Percentiles rank a stretch among this genome's conserved stretches.
These are phyloP conservation scores for Lochmaea crataegi DNA, from an alignment of 2,888 invertebrate genomes.

Conservation along the genomic window DNA sequence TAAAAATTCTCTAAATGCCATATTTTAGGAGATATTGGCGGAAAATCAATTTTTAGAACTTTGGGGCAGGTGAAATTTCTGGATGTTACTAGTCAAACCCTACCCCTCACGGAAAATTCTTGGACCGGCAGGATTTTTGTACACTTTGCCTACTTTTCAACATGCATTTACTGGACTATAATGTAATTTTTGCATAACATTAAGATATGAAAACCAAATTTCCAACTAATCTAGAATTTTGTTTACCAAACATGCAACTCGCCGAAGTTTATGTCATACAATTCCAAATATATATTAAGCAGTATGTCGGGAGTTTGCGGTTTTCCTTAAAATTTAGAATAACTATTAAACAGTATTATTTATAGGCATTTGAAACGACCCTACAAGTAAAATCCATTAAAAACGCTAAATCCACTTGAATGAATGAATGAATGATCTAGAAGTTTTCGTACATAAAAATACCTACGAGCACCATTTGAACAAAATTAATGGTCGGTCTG, in stretches of 20 bases:
- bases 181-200: not conserved
- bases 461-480: conserved; percentile 42
- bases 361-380: not conserved
- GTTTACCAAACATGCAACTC: not conserved
- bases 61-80: too few species aligned
- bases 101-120: too few species aligned
- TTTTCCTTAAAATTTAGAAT: conserved; percentile 12
- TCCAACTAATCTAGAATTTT: not conserved
- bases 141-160: too few species aligned
- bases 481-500: conserved; percentile 44
- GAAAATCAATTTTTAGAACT: too few species aligned
- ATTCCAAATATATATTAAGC: not conserved
- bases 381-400: conserved; percentile 40
- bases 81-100: too few species aligned
- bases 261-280: not conserved
- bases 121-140: too few species aligned
- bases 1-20: too few species aligned
- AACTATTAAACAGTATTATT: conserved; percentile 19
- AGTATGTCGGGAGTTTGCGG: conserved; percentile 6
- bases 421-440: conserved; percentile 18
- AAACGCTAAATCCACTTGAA: conserved; percentile 28
- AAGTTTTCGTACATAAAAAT: conserved; percentile 36
- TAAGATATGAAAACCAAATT: not conserved
- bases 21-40: too few species aligned
- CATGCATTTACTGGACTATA: too few species aligned